Evolutionary conservation across 1,140 invertebrate genomes (phyloP), one percentile per base, ranked within the genome.

Genomic region (Drosophila nikananu): DNA sequence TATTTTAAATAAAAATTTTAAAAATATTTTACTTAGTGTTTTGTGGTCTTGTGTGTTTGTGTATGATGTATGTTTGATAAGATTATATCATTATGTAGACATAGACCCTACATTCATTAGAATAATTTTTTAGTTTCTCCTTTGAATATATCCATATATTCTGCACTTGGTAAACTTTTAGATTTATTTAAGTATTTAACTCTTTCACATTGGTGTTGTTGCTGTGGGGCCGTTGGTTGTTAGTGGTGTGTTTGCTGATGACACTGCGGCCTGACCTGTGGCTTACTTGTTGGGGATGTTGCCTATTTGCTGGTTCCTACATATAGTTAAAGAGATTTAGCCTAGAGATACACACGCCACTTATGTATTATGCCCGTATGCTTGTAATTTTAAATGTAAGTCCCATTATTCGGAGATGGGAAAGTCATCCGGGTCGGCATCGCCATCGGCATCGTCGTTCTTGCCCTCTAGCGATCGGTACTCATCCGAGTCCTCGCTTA

Each of bases 401-500:
- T 70, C 64, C 44, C 46, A 86, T 79, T 92, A 92, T 83, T 92
- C 91, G 74, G 89, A 92, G 67, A 91, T 82, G 39, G 82, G 64
- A 75, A 83, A 93, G 78, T 92, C 90, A 41, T 73, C 52, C 52
- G 52, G 52, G 15, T 55, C 82, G n/a, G 64, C 63, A 39, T 91
- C 90, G 35, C 84, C 92, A 32, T 72, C 89, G 32, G 68, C 70
- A 19, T 92, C 91, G 25, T 93, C 90, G 39, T 92, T 92, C 68
- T 92, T 93, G 55, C 76, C 81, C 76, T 93, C 92, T 54, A 93
- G 80, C 35, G 92, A 93, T 25, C 92, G 89, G 81, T 93, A 93
- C 75, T 93, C 92, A 78, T 93, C 92, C 5, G 92, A 93, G 76
- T 93, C 92, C 66, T 93, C 92, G 65, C 89, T 91, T 32, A 81